Evolutionary conservation across 2,113 vertebrate genomes (phyloP).

Genomic region (Lota lota): DNA sequence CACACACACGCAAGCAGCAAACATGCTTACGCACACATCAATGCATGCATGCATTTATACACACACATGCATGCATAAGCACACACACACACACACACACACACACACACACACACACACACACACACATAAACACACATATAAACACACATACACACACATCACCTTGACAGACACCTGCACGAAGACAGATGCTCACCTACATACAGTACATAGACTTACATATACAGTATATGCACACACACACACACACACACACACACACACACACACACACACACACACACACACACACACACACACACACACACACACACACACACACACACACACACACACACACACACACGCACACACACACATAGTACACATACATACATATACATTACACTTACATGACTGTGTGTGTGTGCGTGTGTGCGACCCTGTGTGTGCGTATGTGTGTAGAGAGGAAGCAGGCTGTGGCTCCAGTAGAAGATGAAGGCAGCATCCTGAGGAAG

Average conservation of each 20-base stretch:
- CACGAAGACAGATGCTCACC: slow-evolving; percentile 1
- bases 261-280: no score
- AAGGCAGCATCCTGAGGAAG: slow-evolving; percentile 80
- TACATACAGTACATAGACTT: no score
- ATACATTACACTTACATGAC: no score
- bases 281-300: no score
- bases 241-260: no score
- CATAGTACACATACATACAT: no score
- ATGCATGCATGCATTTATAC: background rate
- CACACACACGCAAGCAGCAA: no score
- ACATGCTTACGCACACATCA: background rate
- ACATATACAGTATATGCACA: no score
- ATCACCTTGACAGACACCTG: background rate
- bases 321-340: no score
- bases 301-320: no score
- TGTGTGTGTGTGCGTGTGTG: slow-evolving; percentile 9
- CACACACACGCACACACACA: no score
- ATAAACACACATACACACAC: slow-evolving; percentile 10
- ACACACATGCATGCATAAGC: background rate
- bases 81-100: background rate
- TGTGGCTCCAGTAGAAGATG: slow-evolving; percentile 73
- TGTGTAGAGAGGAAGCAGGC: slow-evolving; percentile 73
- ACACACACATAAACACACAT: slow-evolving; percentile 2
- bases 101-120: slow-evolving; percentile 7
- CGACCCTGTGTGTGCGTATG: slow-evolving; percentile 9